Evolutionary conservation across 2,888 invertebrate genomes (phyloP), one percentile per base, ranked within the genome.

Genomic region (Heliconius charithonia): DNA sequence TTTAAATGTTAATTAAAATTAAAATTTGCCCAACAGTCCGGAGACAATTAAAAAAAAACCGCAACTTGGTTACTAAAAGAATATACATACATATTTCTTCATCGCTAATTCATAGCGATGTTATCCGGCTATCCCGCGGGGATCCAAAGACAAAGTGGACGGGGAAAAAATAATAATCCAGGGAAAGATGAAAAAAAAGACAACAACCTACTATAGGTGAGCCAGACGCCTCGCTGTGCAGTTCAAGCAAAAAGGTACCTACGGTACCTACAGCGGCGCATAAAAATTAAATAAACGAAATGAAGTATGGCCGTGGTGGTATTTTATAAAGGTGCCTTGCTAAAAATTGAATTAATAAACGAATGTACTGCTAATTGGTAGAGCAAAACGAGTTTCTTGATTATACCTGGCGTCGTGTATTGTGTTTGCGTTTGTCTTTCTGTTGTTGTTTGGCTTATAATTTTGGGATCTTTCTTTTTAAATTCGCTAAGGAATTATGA

Each of bases 91-190:
- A 25, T 84, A 63, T 63, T 63, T 27, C 86, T 63, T 27, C 86
- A 85, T 86, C 86, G 85, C 84, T 86, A 87, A 89, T 88, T 88
- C 86, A 87, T 87, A 81, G 81, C 84, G 78, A 78, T 87, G 87
- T 88, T 89, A 86, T 89, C 88, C 83, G 83, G 51, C 7, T 63
- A 63, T 72, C 37, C 27, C 32, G 9, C 45, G 63, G 74, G 79
- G 75, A 79, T 22, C 62, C 69, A 51, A 70, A 75, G 79, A 80
- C 80, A 81, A 80, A 79, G 79, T 65, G 77, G 79, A 78, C 25
- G 56, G 73, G 76, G 76, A 72, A 79, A 70, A 80, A 80, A 81
- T 81, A 80, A 79, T 82, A 81, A 81, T 82, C 75, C 76, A 70
- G 75, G 76, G 37, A 74, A 81, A 80, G 78, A 79, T 74, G 80